phyloP scores from a whole-genome alignment of 2,797 vertebrate species.

The Pteronotus mesoamericanus region DNA sequence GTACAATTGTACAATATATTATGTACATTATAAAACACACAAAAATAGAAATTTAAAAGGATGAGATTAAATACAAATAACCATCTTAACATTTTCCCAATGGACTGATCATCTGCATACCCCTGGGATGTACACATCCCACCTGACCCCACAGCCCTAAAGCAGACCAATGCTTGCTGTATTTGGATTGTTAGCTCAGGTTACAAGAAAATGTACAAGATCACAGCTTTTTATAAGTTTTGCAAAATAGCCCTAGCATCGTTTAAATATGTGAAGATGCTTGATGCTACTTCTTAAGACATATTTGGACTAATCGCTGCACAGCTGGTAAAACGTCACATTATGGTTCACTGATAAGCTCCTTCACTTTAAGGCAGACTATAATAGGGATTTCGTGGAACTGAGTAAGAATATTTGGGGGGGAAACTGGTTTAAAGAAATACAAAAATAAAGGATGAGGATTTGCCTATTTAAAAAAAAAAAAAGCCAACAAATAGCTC shows the following conservation, averaged over 20 bases:
- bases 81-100: slow-evolving; percentile 55
- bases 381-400: background rate
- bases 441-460: background rate
- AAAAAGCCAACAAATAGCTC: background rate
- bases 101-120: background rate
- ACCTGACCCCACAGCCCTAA: slow-evolving; percentile 24
- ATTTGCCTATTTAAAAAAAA: background rate
- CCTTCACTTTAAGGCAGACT: slow-evolving; percentile 43
- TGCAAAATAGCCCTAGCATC: slow-evolving; percentile 45
- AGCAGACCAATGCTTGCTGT: background rate
- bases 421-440: slow-evolving; percentile 22
- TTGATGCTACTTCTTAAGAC: slow-evolving; percentile 3
- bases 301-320: background rate
- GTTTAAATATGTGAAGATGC: slow-evolving; percentile 25
- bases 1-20: slow-evolving; percentile 73
- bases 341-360: background rate
- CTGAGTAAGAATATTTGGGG: background rate
- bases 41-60: slow-evolving; percentile 77
- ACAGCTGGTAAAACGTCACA: background rate
- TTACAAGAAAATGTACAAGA: slow-evolving; percentile 58
- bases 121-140: background rate
- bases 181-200: slow-evolving; percentile 57
- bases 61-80: slow-evolving; percentile 74
- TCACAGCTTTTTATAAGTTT: background rate
- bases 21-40: slow-evolving; percentile 77